Percentiles rank a stretch among this genome's conserved stretches.
Evolutionary conservation across 1,140 invertebrate genomes (phyloP).

Genomic region (Drosophila lini): DNA sequence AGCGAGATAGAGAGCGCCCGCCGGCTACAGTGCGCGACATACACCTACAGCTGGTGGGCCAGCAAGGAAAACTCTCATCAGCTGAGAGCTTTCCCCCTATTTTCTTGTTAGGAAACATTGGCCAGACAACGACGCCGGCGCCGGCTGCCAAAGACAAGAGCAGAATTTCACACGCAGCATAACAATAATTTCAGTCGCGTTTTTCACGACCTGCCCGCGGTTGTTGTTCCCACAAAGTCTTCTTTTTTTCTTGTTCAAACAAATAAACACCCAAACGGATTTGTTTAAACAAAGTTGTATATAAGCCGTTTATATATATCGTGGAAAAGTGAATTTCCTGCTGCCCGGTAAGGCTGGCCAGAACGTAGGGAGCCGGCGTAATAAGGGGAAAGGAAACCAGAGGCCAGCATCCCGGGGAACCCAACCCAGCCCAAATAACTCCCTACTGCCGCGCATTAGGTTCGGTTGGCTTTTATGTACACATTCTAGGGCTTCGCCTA

Average conservation of each 20-base stretch:
- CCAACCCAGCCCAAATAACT: conserved; percentile 12
- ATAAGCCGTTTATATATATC: conserved; percentile 31
- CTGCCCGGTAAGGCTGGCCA: conserved; percentile 2
- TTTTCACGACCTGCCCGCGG: conserved; percentile 73
- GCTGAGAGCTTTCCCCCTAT: conserved; percentile 74
- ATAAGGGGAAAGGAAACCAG: conserved; percentile 6
- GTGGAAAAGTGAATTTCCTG: conserved; percentile 1
- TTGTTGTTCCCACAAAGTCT: conserved; percentile 57
- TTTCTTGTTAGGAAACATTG: conserved; percentile 54
- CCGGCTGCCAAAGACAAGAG: conserved; percentile 53
- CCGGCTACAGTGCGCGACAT: conserved; percentile 31
- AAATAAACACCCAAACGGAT: conserved; percentile 21
- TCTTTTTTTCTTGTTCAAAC: conserved; percentile 3
- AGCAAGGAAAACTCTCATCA: conserved; percentile 28
- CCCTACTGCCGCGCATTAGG: conserved; percentile 23
- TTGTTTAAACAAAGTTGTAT: conserved; percentile 44
- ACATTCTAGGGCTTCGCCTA: conserved; percentile 30
- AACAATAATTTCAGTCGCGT: conserved; percentile 78
- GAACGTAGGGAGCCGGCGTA: conserved; percentile 20
- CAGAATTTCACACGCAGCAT: conserved; percentile 71
- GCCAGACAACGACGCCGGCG: conserved; percentile 68
- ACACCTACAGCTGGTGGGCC: neutral
- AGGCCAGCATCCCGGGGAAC: conserved; percentile 32
- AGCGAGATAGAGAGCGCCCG: conserved; percentile 1
- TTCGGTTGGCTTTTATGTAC: conserved; percentile 46